Conservation (phyloP, 2,888 invertebrate genomes). For the Calameuta filiformis region DNA sequence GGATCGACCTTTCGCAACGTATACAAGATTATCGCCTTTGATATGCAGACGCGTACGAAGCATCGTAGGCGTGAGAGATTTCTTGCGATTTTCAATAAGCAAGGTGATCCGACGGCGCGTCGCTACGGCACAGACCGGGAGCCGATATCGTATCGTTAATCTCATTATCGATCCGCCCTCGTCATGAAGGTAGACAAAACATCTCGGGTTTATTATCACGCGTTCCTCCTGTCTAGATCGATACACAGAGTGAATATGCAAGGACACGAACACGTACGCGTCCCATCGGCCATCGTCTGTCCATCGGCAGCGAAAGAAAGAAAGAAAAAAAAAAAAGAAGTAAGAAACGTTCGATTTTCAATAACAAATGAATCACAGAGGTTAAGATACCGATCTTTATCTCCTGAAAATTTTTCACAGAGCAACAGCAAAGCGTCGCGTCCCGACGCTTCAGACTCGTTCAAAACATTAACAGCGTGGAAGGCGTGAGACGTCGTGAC, state of each 20-base stretch:
- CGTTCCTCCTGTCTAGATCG: neutral
- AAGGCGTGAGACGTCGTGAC: neutral
- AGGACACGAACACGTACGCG: neutral
- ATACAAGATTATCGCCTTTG: neutral
- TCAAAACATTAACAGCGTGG: neutral
- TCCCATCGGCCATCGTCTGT: neutral
- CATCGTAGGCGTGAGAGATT: neutral
- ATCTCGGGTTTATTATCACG: conserved; percentile 25
- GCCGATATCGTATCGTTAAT: neutral
- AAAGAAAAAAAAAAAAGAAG: no score
- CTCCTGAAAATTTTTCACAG: neutral
- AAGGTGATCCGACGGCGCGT: neutral
- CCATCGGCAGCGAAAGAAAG: neutral
- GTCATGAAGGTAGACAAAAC: conserved; percentile 13
- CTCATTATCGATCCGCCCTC: conserved; percentile 15
- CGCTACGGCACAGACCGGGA: neutral
- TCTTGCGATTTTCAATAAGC: neutral
- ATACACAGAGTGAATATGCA: neutral
- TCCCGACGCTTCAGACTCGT: neutral
- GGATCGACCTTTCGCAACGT: neutral
- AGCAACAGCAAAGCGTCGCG: neutral
- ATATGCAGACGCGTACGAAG: neutral
- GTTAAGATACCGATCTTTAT: neutral
- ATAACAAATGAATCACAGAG: neutral
- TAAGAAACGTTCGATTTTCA: neutral